Evolutionary conservation across 2,797 vertebrate genomes (phyloP).

Genomic region (Remorina albescens): DNA sequence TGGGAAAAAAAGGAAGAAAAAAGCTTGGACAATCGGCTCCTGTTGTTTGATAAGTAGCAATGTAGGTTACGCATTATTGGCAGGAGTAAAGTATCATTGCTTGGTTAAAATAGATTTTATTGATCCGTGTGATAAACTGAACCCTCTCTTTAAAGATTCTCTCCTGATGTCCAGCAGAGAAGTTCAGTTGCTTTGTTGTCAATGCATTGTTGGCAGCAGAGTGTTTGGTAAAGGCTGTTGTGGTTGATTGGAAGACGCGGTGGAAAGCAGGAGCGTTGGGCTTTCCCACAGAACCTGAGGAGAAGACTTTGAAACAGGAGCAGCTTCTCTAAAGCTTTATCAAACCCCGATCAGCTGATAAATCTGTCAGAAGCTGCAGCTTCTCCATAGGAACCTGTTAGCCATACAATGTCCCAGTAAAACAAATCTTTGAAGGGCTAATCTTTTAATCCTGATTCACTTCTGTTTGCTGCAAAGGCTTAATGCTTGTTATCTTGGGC

Average conservation of each 20-base stretch:
- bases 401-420: constrained; percentile 52
- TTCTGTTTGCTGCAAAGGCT: constrained; percentile 54
- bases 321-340: constrained; percentile 68
- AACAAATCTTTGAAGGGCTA: constrained; percentile 66
- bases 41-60: constrained; percentile 34
- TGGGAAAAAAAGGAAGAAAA: constrained; percentile 2
- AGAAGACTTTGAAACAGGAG: constrained; percentile 77
- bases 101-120: constrained; percentile 58
- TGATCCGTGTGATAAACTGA: constrained; percentile 60
- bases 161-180: constrained; percentile 53
- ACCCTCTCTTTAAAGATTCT: constrained; percentile 60
- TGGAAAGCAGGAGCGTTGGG: constrained; percentile 62
- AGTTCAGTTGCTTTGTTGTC: constrained; percentile 59
- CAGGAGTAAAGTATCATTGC: constrained; percentile 49
- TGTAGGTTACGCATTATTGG: constrained; percentile 48
- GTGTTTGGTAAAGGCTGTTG: constrained; percentile 41
- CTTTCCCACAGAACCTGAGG: constrained; percentile 72
- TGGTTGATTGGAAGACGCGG: constrained; percentile 48
- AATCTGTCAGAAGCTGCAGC: constrained; percentile 65
- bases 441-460: constrained; percentile 65
- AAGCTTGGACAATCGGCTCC: constrained; percentile 11
- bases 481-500: constrained; percentile 41
- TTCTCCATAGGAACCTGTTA: constrained; percentile 59
- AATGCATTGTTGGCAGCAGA: constrained; percentile 48
- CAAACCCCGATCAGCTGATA: constrained; percentile 73